Evolutionary conservation across 2,113 vertebrate species (phyloP), one percentile per base, ranked within the genome.

Genomic region (Centrocercus urophasianus): DNA sequence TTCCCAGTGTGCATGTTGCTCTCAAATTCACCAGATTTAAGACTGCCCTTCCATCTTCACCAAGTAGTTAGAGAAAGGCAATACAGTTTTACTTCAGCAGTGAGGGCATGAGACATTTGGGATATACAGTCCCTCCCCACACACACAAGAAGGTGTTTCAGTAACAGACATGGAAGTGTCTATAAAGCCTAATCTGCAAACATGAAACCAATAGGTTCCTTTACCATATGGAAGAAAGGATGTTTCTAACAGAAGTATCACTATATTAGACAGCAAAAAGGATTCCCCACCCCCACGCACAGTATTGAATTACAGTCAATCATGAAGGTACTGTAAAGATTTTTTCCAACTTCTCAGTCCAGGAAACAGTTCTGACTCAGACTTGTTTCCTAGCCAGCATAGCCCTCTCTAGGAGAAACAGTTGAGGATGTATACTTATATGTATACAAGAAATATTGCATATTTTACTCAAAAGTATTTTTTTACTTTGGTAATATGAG

Each of bases 401-500:
- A 93, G 14, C 28, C 9, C 38, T 65, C 36, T 47, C 43, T 52
- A 34, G n/a, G 8, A 12, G 17, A 61, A 79, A 27, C 4, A 45
- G 6, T 16, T 4, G 4, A 17, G 3, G 10, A 32, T 25, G 5
- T 4, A 45, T 18, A 56, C 1, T 42, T 36, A 84, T 3, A 36
- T 28, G 8, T 4, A 24, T 20, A 42, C 27, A 59, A 69, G 16
- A 82, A 82, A 50, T 34, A 76, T 0, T 65, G 18, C 5, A 2
- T 2, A 1, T 25, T 52, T 65, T 43, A 18, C 2, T 7, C 4
- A 59, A 18, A 34, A 1, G 3, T 3, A 7, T 16, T 27, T n/a
- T 27, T 38, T 32, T 36, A 52, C 16, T 66, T 84, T 42, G 48
- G 3, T 32, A 28, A 45, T 79, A n/a, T 3, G 5, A 54, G 27